These are phyloP conservation scores for Nomada goodeniana DNA, from an alignment of 2,888 invertebrate genomes.

Conservation along the genomic window DNA sequence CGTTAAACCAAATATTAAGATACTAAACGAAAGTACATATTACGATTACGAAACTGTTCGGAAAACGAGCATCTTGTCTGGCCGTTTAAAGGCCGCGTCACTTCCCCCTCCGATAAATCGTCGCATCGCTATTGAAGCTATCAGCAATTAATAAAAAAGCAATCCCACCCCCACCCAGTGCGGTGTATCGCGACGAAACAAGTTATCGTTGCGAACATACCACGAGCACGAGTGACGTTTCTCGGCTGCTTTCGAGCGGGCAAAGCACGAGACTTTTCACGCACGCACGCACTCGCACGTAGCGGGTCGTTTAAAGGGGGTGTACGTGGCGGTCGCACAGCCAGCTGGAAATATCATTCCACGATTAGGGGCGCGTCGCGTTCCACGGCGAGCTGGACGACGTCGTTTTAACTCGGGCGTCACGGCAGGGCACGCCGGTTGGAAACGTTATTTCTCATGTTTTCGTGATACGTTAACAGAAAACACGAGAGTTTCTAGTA, in stretches of 20 bases:
- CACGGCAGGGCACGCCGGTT: conserved; percentile 68
- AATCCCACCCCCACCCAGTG: conserved; percentile 11
- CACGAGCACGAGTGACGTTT: conserved; percentile 59
- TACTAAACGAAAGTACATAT: too few relatives aligned
- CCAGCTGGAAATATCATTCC: conserved; percentile 72
- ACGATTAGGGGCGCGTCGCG: conserved; percentile 69
- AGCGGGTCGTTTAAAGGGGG: conserved; percentile 14
- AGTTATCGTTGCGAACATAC: conserved; percentile 62
- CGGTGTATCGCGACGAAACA: conserved; percentile 37
- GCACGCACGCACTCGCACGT: conserved; percentile 44
- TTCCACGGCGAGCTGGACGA: conserved; percentile 61
- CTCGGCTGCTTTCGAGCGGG: conserved; percentile 37
- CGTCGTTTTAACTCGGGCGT: conserved; percentile 58
- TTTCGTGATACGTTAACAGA: conserved; percentile 77
- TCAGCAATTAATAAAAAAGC: conserved; percentile 56
- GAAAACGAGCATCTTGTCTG: too few relatives aligned
- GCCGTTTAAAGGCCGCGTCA: too few relatives aligned
- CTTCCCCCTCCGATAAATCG: too few relatives aligned
- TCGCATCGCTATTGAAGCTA: too few relatives aligned
- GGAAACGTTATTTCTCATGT: conserved; percentile 75
- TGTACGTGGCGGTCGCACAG: conserved; percentile 42
- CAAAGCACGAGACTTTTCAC: conserved; percentile 45
- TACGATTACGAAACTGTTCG: too few relatives aligned
- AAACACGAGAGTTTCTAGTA: conserved; percentile 76
- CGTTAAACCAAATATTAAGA: too few relatives aligned